Percentiles rank a stretch among this genome's conserved stretches.
phyloP scores from a whole-genome alignment of 2,888 invertebrate species.

The Melieria picta region DNA sequence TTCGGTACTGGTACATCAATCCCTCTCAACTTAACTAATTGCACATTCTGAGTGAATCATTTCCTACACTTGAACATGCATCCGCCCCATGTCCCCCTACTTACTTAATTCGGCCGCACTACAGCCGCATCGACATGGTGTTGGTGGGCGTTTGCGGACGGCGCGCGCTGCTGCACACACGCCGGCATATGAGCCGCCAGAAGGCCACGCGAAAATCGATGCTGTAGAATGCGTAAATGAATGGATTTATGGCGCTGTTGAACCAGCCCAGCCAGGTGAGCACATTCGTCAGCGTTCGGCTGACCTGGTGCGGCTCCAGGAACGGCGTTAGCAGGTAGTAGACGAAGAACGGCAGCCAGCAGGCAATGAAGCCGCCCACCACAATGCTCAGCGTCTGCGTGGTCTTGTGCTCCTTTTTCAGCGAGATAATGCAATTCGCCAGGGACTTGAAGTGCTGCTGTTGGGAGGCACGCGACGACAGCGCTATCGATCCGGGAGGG shows the following conservation, averaged over 20 bases:
- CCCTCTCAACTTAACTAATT: background rate
- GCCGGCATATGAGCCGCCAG: conserved; percentile 77
- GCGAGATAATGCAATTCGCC: conserved; percentile 72
- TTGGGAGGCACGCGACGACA: conserved; percentile 35
- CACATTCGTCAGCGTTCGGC: conserved; percentile 75
- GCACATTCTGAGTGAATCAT: background rate
- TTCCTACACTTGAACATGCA: background rate
- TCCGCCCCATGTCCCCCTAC: background rate
- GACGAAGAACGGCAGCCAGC: conserved; percentile 89
- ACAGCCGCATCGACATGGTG: conserved; percentile 64
- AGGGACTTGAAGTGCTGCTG: conserved; percentile 59
- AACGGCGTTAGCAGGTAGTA: conserved; percentile 85
- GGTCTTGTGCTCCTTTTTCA: conserved; percentile 85
- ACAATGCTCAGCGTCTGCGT: conserved; percentile 88
- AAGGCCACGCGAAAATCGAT: conserved; percentile 87
- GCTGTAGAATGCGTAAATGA: conserved; percentile 90
- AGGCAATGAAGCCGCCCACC: conserved; percentile 87
- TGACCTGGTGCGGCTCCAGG: conserved; percentile 72
- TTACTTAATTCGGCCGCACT: conserved; percentile 34
- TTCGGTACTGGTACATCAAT: no score
- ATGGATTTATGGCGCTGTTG: conserved; percentile 90
- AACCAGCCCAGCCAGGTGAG: conserved; percentile 91
- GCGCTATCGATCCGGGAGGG: conserved; percentile 12
- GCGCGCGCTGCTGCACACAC: conserved; percentile 56
- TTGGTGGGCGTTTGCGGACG: conserved; percentile 60